phyloP scores from a whole-genome alignment of 2,888 invertebrate genomes.

The Cetonia aurata region DNA sequence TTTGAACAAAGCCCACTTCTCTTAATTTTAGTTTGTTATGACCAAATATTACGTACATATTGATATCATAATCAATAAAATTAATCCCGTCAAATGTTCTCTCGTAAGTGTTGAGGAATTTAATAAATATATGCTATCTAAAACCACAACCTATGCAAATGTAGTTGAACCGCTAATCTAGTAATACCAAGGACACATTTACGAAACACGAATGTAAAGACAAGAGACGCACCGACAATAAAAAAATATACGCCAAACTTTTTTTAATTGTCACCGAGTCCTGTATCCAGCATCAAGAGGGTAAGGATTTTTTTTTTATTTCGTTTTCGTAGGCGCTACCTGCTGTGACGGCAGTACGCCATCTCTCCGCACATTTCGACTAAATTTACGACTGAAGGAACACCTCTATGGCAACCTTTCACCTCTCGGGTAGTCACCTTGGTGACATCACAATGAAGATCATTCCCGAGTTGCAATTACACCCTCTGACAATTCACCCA shows the following conservation, averaged over 20 bases:
- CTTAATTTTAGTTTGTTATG: no score
- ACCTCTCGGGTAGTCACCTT: constrained; percentile 62
- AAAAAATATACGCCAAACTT: constrained; percentile 12
- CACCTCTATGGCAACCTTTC: constrained; percentile 65
- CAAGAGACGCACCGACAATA: neutral
- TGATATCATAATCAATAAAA: no score
- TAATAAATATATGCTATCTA: no score
- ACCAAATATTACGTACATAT: no score
- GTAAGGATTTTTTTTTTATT: constrained; percentile 19
- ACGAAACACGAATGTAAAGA: neutral
- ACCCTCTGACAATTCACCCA: constrained; percentile 41
- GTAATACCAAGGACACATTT: neutral
- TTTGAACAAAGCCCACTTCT: no score
- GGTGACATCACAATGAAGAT: constrained; percentile 58
- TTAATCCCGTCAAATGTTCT: no score
- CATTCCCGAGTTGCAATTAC: constrained; percentile 57
- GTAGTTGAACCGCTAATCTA: no score
- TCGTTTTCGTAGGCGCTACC: constrained; percentile 20
- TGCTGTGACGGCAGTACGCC: constrained; percentile 5
- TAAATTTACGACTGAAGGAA: constrained; percentile 57
- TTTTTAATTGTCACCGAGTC: constrained; percentile 23
- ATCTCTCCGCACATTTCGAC: constrained; percentile 21
- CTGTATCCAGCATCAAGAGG: constrained; percentile 16
- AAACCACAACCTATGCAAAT: no score
- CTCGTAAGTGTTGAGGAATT: no score